Conservation (phyloP, 2,888 invertebrate genomes). For the Fissipunctia ypsillon region DNA sequence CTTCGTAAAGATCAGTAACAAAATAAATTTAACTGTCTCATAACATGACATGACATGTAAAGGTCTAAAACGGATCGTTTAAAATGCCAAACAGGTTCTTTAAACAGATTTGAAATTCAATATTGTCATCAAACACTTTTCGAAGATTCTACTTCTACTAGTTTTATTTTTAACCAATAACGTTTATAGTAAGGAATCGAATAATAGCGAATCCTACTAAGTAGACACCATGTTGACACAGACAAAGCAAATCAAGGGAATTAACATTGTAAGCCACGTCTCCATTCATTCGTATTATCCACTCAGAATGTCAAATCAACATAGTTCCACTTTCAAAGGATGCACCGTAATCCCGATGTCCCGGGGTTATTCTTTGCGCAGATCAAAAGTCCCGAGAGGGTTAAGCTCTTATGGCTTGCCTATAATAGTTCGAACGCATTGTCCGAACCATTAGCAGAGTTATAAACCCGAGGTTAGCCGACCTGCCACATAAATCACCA, state of each 20-base stretch:
- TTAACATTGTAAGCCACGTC: conserved; percentile 20
- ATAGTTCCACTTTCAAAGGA: conserved; percentile 50
- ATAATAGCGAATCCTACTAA: neutral
- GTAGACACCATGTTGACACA: neutral
- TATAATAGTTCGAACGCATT: conserved; percentile 77
- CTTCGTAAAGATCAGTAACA: too few species aligned
- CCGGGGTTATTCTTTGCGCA: conserved; percentile 71
- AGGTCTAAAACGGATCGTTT: neutral
- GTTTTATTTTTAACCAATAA: neutral
- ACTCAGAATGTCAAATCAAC: conserved; percentile 29
- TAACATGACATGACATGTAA: too few species aligned
- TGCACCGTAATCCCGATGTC: conserved; percentile 59
- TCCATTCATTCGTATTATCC: conserved; percentile 29
- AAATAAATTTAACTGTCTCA: too few species aligned
- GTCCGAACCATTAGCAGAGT: conserved; percentile 83
- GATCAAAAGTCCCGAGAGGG: conserved; percentile 75
- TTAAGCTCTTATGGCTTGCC: conserved; percentile 78
- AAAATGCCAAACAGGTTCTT: too few species aligned
- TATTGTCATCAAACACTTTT: neutral
- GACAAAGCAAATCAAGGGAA: conserved; percentile 16
- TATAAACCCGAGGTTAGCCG: conserved; percentile 78
- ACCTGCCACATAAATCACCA: conserved; percentile 73
- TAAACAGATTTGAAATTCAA: neutral
- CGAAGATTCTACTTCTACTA: neutral
- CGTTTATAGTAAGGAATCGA: neutral